Percentiles rank a stretch among this genome's conserved stretches.
Conservation (phyloP, 2,888 invertebrate genomes). For the Spilosoma lubricipeda region DNA sequence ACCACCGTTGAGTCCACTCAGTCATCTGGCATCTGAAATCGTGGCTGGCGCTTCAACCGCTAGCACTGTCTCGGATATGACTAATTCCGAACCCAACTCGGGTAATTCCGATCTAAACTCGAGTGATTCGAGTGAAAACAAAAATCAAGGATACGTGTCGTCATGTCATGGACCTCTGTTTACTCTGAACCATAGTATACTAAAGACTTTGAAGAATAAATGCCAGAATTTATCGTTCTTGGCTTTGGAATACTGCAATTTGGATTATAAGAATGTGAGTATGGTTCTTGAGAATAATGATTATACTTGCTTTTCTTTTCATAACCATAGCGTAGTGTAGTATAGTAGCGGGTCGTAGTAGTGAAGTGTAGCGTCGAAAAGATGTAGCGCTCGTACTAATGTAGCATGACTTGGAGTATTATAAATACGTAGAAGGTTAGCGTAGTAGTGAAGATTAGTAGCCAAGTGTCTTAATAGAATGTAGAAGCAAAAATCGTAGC, state of each 20-base stretch:
- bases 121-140: neutral
- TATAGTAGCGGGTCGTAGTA: neutral
- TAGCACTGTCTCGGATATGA: neutral
- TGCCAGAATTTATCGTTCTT: slow-evolving; percentile 78
- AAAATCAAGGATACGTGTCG: neutral
- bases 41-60: neutral
- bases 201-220: slow-evolving; percentile 61
- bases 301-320: neutral
- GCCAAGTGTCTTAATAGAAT: too few relatives aligned
- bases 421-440: neutral
- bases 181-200: slow-evolving; percentile 61
- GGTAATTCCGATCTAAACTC: slow-evolving; percentile 2
- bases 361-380: too few relatives aligned
- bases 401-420: neutral
- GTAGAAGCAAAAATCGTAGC: neutral
- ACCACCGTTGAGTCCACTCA: slow-evolving; percentile 12
- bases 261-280: slow-evolving; percentile 80
- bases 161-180: slow-evolving; percentile 64
- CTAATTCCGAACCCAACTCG: neutral
- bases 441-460: neutral
- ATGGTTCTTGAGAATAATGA: neutral
- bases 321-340: neutral
- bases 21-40: slow-evolving; percentile 10
- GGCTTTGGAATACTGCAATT: slow-evolving; percentile 81
- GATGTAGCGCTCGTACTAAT: too few relatives aligned